A percentile compares a stretch with the other conserved stretches of the same genome.
Conservation (phyloP, 2,797 vertebrate species). For the Phataginus tetradactyla region DNA sequence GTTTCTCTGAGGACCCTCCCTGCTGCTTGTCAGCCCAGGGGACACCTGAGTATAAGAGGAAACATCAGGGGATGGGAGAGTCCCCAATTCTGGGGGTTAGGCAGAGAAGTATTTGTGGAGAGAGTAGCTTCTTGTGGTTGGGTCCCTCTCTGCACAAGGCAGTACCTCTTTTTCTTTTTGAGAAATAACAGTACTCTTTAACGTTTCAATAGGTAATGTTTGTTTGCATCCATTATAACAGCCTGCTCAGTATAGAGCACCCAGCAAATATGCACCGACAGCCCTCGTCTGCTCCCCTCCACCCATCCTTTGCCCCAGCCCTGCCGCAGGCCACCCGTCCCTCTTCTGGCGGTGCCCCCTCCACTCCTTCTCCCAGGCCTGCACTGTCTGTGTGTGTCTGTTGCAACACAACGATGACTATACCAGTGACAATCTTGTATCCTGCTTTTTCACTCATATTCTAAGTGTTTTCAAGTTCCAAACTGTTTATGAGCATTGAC, state of each 20-base stretch:
- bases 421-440: background rate
- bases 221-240: background rate
- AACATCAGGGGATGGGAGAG: too few species aligned
- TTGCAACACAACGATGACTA: background rate
- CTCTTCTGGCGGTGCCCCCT: background rate
- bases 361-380: accelerated
- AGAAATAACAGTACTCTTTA: background rate
- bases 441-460: background rate
- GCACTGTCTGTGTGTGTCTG: background rate
- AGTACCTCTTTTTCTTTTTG: background rate
- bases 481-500: background rate
- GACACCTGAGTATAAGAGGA: background rate
- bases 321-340: background rate
- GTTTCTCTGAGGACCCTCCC: background rate
- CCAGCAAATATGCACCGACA: background rate
- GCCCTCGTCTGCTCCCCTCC: background rate
- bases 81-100: background rate
- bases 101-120: background rate
- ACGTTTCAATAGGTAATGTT: background rate
- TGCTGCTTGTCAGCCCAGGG: background rate
- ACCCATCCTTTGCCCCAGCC: background rate
- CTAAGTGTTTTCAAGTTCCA: background rate
- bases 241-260: background rate
- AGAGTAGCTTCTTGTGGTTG: background rate
- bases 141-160: background rate